Base-by-base conservation (phyloP, 2,888 invertebrate genomes). In the Sipha maydis region DNA sequence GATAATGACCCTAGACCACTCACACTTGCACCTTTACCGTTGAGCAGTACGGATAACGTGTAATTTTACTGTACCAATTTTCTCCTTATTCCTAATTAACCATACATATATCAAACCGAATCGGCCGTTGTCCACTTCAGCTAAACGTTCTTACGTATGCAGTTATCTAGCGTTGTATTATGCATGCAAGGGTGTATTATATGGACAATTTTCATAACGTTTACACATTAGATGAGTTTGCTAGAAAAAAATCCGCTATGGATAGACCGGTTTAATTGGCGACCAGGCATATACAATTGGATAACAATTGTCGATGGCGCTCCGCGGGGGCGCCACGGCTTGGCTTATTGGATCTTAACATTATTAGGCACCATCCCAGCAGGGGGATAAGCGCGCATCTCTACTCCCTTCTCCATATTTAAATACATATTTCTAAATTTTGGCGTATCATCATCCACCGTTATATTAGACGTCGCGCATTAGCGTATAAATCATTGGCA, bases 351-450 rank as follows among this genome's bases (percentile, higher is more conserved):
- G 38, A 73, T 71, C 61, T 61, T 19, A n/a, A 34, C 85, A 69
- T 85, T 85, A 67, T 61, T 75, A 82, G 88, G 82, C 88, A 82
- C 88, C 88, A 67, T 61, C 82, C 41, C 88, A 82, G 88, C 88
- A 82, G 67, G 88, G 76, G 17, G 9, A n/a, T 48, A 88, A 82
- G 73, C 61, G 82, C 28, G 28, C n/a, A n/a, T 21, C 67, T 41
- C 41, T 67, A 75, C 76, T 76, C 31, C 71, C 28, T 71, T 71
- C 28, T 75, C 61, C 83, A n/a, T 56, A 48, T 83, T 71, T 83
- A 83, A 71, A 83, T 83, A 48, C 31, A 11, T 8, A 3, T 56
- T 73, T 14, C 75, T 41, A 19, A 73, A 80, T 38, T 86, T 79
- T 25, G 31, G 41, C 85, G 67, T 67, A 67, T 67, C 77, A 48